Base-by-base conservation (phyloP, 2,888 invertebrate species). In the Suillia variegata region DNA sequence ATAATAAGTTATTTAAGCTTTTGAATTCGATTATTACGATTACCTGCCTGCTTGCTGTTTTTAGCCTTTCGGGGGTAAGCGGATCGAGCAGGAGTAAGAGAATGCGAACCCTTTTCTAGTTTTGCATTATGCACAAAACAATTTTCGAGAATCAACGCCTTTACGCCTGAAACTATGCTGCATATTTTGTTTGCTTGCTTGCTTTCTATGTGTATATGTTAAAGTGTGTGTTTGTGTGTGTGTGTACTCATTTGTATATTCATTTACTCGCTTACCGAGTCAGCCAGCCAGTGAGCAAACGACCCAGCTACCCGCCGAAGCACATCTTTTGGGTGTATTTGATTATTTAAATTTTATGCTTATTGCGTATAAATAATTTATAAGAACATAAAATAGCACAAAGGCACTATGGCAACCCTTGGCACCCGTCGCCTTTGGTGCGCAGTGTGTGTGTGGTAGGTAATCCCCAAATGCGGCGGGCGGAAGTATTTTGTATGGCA, bases 271-370 rank as follows among this genome's bases (percentile, higher is more conserved):
- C 38, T 38, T 10, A 6, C 26, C 10, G 26, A n/a, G n/a, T n/a
- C n/a, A n/a, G n/a, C n/a, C n/a, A n/a, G n/a, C n/a, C n/a, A n/a
- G n/a, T n/a, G n/a, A n/a, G n/a, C n/a, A n/a, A n/a, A n/a, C n/a
- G n/a, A n/a, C n/a, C n/a, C n/a, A n/a, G n/a, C n/a, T n/a, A n/a
- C n/a, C n/a, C n/a, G n/a, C 38, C 8, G 13, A 6, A 6, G 45
- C 45, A 38, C n/a, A 38, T 38, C 38, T 38, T 8, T n/a, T 5
- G 38, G 38, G 6, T 56, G 60, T 54, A 68, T 72, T 76, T 70
- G 70, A 72, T 75, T 77, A 75, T 72, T 74, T 75, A 75, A 75
- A 73, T 74, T 75, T 67, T 59, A 67, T 70, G 67, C 63, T 68
- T 70, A 70, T 71, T 69, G 71, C 69, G 52, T 63, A 75, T 75